Evolutionary conservation across 2,113 vertebrate genomes (phyloP), one percentile per base, ranked within the genome.

Genomic region (Ictalurus punctatus): DNA sequence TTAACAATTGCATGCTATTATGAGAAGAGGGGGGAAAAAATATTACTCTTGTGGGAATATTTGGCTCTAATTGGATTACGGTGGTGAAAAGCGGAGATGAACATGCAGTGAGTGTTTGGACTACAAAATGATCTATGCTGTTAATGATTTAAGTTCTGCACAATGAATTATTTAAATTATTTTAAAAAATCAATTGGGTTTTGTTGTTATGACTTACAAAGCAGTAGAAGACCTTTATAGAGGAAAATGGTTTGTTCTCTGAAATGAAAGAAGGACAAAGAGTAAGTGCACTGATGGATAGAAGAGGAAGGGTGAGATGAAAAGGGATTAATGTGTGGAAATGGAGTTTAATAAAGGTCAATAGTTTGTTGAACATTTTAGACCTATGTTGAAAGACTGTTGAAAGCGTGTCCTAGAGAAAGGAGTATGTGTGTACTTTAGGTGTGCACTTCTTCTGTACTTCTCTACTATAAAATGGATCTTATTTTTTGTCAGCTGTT

Each of bases 381-480:
- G 52, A 59, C 23, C 34, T 83, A 23, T 44, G 52, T 30, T 71
- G 14, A 87, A 71, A 87, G 86, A 59, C 86, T 44, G 65, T 82
- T 82, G 4, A 83, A n/a, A n/a, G n/a, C n/a, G 56, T 25, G 21
- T 83, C 25, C 30, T 71, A 69, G 30, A 10, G 30, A 58, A 37
- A 44, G 13, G 13, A 58, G 61, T 52, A 21, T 58, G 61, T 87
- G 74, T 13, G 58, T 81, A 52, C 48, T 52, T 52, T 52, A 25
- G 6, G 17, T 87, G 61, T 69, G 30, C 30, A 37, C 19, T 63
- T 63, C 21, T 34, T 54, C 44, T 23, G 74, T 37, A 40, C 58
- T 86, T 81, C 74, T 87, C 58, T 87, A 56, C 44, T 48, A 48
- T 54, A 87, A 81, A 81, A 81, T 56, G 52, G 76, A 67, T n/a